A percentile compares a stretch with the other conserved stretches of the same genome.
Conservation (phyloP, 1,140 invertebrate species). For the Galendromus occidentalis region DNA sequence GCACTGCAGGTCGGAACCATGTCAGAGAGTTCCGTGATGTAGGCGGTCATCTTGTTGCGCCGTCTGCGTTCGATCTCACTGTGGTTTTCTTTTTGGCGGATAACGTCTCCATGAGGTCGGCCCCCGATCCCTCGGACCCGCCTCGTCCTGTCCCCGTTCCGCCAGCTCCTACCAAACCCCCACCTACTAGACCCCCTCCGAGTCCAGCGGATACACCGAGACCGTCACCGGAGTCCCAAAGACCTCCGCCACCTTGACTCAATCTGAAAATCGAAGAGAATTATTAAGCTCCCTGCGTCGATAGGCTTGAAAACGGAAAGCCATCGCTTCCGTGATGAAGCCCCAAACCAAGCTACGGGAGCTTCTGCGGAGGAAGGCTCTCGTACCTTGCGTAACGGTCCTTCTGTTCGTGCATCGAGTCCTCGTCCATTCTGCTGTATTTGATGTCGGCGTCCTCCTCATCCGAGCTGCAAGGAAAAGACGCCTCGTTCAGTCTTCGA, state of each 20-base stretch:
- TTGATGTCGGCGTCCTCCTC: too few species aligned
- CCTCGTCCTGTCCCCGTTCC: neutral
- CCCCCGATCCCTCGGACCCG: neutral
- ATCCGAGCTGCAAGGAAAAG: too few species aligned
- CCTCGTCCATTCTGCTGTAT: neutral
- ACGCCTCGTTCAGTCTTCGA: too few species aligned
- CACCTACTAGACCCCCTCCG: neutral
- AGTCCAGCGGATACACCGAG: neutral
- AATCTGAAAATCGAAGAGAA: neutral
- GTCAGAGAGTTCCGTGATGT: slow-evolving; percentile 97
- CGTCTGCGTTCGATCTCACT: slow-evolving; percentile 95
- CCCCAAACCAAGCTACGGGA: too few species aligned
- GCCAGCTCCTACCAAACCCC: slow-evolving; percentile 1
- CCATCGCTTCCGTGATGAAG: too few species aligned
- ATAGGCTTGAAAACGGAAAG: too few species aligned
- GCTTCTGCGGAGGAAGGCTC: neutral
- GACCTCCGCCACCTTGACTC: slow-evolving; percentile 6
- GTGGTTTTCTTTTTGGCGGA: slow-evolving; percentile 64
- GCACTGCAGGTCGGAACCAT: slow-evolving; percentile 99
- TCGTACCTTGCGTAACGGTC: slow-evolving; percentile 4
- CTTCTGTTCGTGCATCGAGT: slow-evolving; percentile 8
- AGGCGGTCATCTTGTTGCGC: slow-evolving; percentile 99
- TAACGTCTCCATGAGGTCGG: neutral
- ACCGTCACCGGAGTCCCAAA: slow-evolving; percentile 1
- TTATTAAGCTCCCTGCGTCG: too few species aligned